Percentiles rank a stretch among this genome's conserved stretches.
These are phyloP conservation scores for Sinocyclocheilus rhinocerous DNA, from an alignment of 2,113 vertebrate genomes.

Conservation along the genomic window DNA sequence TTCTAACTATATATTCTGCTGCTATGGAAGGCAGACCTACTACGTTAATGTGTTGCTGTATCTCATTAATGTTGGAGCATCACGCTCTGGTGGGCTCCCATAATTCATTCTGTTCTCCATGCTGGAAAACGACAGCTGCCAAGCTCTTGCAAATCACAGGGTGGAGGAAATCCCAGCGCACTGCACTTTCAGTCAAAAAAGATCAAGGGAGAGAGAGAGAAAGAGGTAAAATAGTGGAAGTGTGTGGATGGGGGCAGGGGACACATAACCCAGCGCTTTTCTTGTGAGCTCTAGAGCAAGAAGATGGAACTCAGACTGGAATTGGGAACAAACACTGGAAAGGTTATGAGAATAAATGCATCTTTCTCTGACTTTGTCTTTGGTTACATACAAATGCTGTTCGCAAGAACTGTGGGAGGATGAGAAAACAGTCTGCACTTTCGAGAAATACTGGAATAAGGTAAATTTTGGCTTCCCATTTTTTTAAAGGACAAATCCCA, in stretches of 20 bases:
- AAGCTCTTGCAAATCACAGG: constrained; percentile 56
- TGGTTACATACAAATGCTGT: constrained; percentile 6
- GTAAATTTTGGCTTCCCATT: neutral
- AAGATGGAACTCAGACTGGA: neutral
- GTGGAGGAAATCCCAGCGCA: constrained; percentile 53
- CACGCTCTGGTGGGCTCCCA: constrained; percentile 42
- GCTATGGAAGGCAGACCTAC: constrained; percentile 52
- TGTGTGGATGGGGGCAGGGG: neutral
- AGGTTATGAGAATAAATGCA: constrained; percentile 3
- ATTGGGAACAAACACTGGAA: neutral
- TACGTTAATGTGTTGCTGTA: constrained; percentile 43
- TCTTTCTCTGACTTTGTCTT: neutral
- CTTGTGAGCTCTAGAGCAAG: constrained; percentile 8
- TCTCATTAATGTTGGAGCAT: constrained; percentile 66
- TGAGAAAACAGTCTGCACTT: neutral
- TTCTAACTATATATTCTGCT: constrained; percentile 60
- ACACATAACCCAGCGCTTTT: neutral
- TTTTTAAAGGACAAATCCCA: neutral
- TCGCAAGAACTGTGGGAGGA: neutral
- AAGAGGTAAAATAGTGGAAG: neutral
- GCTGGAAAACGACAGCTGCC: constrained; percentile 68
- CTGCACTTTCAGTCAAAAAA: constrained; percentile 8
- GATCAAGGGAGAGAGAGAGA: neutral
- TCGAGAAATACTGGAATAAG: neutral
- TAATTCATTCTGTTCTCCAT: constrained; percentile 51